Percentiles rank a stretch among this genome's conserved stretches.
These are phyloP conservation scores for Caracal caracal DNA, from an alignment of 2,113 vertebrate species.

Conservation along the genomic window DNA sequence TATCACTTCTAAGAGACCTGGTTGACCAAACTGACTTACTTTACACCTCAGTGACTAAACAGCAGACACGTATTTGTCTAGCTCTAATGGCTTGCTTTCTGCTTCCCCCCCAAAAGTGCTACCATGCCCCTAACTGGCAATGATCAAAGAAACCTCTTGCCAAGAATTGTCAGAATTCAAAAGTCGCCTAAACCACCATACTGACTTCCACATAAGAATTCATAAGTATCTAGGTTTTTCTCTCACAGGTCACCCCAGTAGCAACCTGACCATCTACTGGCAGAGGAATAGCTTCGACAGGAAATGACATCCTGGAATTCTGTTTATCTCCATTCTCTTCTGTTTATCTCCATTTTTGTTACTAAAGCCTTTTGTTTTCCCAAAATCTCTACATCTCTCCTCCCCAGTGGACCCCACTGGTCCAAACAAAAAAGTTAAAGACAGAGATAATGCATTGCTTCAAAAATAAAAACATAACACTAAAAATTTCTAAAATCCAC, in stretches of 20 bases:
- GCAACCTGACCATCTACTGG: neutral
- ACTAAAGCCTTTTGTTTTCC: neutral
- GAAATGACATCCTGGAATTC: neutral
- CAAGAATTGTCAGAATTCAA: neutral
- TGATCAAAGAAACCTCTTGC: neutral
- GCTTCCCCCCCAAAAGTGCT: neutral
- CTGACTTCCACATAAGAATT: neutral
- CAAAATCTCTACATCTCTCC: neutral
- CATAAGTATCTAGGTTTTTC: neutral
- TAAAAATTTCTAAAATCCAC: conserved; percentile 20
- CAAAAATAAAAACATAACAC: conserved; percentile 37
- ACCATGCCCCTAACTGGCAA: neutral
- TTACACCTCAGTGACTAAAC: neutral
- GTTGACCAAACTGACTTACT: neutral
- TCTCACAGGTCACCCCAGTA: neutral
- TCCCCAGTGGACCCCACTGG: neutral
- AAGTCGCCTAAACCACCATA: neutral
- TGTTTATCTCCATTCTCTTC: neutral
- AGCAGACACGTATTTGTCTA: neutral
- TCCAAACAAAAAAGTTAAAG: conserved; percentile 37
- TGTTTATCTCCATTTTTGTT: neutral
- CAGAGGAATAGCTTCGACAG: neutral
- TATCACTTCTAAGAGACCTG: neutral
- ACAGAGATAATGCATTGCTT: neutral
- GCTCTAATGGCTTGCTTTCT: neutral